Conservation (phyloP, 2,113 vertebrate genomes). For the Tichodroma muraria region DNA sequence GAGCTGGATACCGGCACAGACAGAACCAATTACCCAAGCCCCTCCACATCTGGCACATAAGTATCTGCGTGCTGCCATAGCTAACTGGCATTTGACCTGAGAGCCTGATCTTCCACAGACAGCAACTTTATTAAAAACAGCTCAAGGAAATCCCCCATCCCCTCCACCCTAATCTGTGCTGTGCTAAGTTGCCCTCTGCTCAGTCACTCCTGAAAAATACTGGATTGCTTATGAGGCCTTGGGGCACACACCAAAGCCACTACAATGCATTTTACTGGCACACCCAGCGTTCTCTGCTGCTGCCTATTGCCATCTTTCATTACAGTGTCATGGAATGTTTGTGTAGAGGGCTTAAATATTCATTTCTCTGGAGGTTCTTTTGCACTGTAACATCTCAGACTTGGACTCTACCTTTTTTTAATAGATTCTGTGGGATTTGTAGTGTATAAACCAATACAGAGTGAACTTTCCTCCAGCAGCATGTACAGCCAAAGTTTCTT, state of each 20-base stretch:
- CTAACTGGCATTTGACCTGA: constrained; percentile 15
- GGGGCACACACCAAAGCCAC: neutral
- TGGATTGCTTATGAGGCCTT: neutral
- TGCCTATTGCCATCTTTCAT: neutral
- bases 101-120: neutral
- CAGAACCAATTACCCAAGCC: constrained; percentile 1
- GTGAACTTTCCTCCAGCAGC: neutral
- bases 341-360: neutral
- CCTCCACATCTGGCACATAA: neutral
- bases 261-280: neutral
- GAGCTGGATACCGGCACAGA: neutral
- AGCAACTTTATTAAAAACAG: neutral
- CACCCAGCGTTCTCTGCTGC: neutral
- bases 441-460: neutral
- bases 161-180: neutral
- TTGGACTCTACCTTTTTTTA: constrained; percentile 9
- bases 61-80: neutral
- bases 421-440: constrained; percentile 13
- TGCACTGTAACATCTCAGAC: neutral
- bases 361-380: neutral
- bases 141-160: neutral
- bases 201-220: neutral
- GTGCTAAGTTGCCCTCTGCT: neutral
- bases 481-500: neutral
- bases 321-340: neutral